Evolutionary conservation across 2,113 vertebrate species (phyloP), one percentile per base, ranked within the genome.

Genomic region (Sylvilagus bachmani): DNA sequence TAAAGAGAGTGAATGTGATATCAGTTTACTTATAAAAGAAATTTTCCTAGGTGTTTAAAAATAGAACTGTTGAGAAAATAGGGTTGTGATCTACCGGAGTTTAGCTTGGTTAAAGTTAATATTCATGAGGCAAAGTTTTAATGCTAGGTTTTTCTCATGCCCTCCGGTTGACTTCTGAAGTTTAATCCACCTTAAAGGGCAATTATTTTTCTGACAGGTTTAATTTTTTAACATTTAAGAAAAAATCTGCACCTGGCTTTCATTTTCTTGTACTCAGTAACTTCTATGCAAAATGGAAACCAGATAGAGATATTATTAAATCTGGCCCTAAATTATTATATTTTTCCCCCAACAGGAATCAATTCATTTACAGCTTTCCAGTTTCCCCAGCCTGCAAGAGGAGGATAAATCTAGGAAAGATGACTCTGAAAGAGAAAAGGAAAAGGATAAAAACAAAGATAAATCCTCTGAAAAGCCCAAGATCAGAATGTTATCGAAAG

Each of bases 401-500:
- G 98, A 99, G 33, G 98, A 98, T 97, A 98, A 97, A 97, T 97
- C 98, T 97, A 98, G 98, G 97, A 99, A 98, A 98, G 98, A 99
- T 97, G 99, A 99, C 94, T 98, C 98, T 36, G 99, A 99, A 74
- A 99, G 98, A 98, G 98, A 98, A 97, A 98, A 98, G 92, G 98
- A 99, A 73, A 98, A 98, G 98, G 99, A 99, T 97, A 99, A 98
- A 98, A 98, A 98, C 98, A 98, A 98, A 96, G 98, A 98, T 97
- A 99, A 98, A 98, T 97, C 96, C 97, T 98, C 95, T 97, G 98
- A 99, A 98, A 99, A 98, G 95, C 96, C 70, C 98, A 99, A 99
- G 98, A 99, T 99, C 97, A 98, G 98, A 97, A 98, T 98, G 97
- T 98, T 99, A 97, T 99, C 99, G 96, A 99, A 99, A 99, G 99